Conservation (phyloP, 2,113 vertebrate species). For the Pterocles orientalis region DNA sequence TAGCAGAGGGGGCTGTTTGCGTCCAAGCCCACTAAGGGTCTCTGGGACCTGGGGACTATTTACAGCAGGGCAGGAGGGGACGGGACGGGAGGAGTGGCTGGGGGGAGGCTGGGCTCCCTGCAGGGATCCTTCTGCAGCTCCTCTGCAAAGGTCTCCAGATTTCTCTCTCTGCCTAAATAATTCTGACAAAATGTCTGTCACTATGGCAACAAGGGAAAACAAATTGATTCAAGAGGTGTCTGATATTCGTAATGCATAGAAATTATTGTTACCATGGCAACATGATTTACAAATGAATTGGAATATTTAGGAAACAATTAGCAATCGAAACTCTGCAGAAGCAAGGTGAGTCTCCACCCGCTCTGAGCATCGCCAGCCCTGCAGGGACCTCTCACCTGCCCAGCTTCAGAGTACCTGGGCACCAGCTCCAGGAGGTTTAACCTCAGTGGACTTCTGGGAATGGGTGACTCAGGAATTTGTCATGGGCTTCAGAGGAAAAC, state of each 20-base stretch:
- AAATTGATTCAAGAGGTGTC: conserved; percentile 40
- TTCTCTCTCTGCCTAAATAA: conserved; percentile 10
- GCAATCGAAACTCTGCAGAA: accelerated
- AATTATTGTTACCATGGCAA: conserved; percentile 21
- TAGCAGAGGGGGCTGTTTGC: neutral
- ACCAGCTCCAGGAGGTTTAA: neutral
- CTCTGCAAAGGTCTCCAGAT: neutral
- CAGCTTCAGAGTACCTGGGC: neutral
- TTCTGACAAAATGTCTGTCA: conserved; percentile 41
- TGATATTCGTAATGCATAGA: neutral
- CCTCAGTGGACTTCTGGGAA: neutral
- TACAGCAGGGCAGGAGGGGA: neutral
- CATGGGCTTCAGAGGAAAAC: neutral
- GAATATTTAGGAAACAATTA: neutral
- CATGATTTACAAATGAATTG: neutral
- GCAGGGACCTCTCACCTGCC: neutral
- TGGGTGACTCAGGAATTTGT: neutral
- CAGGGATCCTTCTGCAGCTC: neutral
- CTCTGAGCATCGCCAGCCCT: neutral
- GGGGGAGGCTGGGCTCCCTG: neutral
- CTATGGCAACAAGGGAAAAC: conserved; percentile 42
- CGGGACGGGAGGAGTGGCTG: neutral
- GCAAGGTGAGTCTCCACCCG: neutral
- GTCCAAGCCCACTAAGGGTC: accelerated
- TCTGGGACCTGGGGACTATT: accelerated